These are phyloP conservation scores for Gobiocypris rarus DNA, from an alignment of 2,113 vertebrate species.

Conservation along the genomic window DNA sequence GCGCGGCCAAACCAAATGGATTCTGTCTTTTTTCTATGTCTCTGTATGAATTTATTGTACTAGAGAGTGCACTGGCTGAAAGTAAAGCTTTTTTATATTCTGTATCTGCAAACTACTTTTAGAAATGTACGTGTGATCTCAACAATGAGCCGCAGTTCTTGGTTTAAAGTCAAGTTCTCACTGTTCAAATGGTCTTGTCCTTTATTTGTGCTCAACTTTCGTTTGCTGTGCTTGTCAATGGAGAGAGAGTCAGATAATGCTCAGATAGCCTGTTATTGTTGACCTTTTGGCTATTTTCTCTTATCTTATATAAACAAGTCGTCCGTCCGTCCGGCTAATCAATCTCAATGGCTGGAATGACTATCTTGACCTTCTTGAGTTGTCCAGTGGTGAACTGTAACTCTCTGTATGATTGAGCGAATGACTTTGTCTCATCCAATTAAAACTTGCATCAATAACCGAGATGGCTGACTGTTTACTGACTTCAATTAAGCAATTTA, in stretches of 20 bases:
- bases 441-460: slow-evolving; percentile 42
- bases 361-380: slow-evolving; percentile 38
- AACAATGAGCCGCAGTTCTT: neutral
- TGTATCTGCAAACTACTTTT: neutral
- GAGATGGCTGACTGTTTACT: slow-evolving; percentile 35
- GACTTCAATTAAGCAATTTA: slow-evolving; percentile 35
- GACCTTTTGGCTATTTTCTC: slow-evolving; percentile 55
- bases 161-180: neutral
- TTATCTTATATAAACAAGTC: slow-evolving; percentile 61
- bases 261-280: slow-evolving; percentile 56
- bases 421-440: slow-evolving; percentile 39
- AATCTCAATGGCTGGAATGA: slow-evolving; percentile 34
- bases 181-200: neutral
- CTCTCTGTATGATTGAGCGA: slow-evolving; percentile 8
- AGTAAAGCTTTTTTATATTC: neutral
- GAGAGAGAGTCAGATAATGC: slow-evolving; percentile 45
- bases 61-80: neutral
- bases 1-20: neutral
- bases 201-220: slow-evolving; percentile 29
- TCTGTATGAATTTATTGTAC: neutral
- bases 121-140: neutral
- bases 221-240: slow-evolving; percentile 33
- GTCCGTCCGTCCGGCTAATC: slow-evolving; percentile 35
- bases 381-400: slow-evolving; percentile 25
- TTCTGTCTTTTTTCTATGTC: slow-evolving; percentile 16